These are phyloP conservation scores for Aphis gossypii DNA, from an alignment of 1,140 invertebrate species.

Conservation along the genomic window DNA sequence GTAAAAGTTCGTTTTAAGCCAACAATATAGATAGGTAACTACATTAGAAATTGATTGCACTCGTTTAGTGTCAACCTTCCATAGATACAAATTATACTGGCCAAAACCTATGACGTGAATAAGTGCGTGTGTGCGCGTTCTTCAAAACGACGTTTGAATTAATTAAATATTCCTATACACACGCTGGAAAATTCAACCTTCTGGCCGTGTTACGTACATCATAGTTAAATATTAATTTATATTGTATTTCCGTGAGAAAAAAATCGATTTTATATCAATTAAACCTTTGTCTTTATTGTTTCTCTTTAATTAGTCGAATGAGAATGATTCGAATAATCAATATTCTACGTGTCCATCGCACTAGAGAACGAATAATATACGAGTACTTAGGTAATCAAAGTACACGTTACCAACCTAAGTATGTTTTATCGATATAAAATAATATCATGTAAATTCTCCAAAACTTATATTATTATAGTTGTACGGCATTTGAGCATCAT, in stretches of 20 bases:
- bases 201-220: neutral
- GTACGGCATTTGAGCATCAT: no score
- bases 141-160: constrained; percentile 2
- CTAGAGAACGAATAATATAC: neutral
- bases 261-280: neutral
- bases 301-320: neutral
- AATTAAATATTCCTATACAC: neutral
- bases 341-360: neutral
- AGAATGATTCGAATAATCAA: constrained; percentile 10
- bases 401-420: neutral
- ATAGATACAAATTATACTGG: neutral
- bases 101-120: neutral
- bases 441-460: neutral
- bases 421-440: neutral
- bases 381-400: neutral
- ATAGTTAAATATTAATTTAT: neutral
- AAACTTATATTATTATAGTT: neutral
- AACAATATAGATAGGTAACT: neutral
- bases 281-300: neutral
- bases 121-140: neutral
- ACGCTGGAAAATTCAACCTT: constrained; percentile 21
- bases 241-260: constrained; percentile 22
- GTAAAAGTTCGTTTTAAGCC: neutral
- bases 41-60: neutral
- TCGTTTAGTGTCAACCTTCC: neutral